Conservation (phyloP, 2,797 vertebrate species). For the Oreortyx pictus region DNA sequence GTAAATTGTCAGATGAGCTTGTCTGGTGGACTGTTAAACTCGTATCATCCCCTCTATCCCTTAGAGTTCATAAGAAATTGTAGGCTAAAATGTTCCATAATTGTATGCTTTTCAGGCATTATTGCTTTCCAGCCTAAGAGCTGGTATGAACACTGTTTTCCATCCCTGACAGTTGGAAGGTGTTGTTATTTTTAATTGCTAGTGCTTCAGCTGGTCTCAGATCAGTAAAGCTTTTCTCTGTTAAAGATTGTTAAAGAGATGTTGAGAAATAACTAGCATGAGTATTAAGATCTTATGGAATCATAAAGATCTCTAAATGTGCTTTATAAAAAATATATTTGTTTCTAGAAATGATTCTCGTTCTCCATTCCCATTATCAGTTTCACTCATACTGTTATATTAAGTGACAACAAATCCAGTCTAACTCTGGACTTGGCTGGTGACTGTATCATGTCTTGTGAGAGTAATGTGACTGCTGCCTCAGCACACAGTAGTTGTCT, state of each 20-base stretch:
- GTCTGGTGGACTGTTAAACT: neutral
- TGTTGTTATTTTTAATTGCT: neutral
- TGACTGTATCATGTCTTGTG: neutral
- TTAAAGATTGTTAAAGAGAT: neutral
- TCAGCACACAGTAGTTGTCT: neutral
- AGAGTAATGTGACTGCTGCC: neutral
- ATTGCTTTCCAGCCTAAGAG: slow-evolving; percentile 24
- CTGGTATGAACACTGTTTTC: slow-evolving; percentile 18
- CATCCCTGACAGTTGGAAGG: slow-evolving; percentile 17
- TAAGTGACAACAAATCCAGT: neutral
- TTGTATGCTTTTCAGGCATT: neutral
- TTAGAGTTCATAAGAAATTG: slow-evolving; percentile 13
- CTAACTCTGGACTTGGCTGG: neutral
- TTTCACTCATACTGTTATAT: neutral
- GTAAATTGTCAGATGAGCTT: neutral
- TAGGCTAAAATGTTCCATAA: slow-evolving; percentile 46
- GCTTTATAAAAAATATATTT: neutral
- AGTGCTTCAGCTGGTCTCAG: neutral
- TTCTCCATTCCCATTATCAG: neutral
- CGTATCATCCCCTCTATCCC: neutral
- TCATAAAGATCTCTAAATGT: neutral
- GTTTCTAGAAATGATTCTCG: neutral
- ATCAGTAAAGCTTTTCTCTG: neutral
- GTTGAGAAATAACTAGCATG: neutral
- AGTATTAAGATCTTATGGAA: neutral